A percentile compares a stretch with the other conserved stretches of the same genome.
phyloP scores from a whole-genome alignment of 35 echinoderm and acorn worm species.

The Acanthaster planci region DNA sequence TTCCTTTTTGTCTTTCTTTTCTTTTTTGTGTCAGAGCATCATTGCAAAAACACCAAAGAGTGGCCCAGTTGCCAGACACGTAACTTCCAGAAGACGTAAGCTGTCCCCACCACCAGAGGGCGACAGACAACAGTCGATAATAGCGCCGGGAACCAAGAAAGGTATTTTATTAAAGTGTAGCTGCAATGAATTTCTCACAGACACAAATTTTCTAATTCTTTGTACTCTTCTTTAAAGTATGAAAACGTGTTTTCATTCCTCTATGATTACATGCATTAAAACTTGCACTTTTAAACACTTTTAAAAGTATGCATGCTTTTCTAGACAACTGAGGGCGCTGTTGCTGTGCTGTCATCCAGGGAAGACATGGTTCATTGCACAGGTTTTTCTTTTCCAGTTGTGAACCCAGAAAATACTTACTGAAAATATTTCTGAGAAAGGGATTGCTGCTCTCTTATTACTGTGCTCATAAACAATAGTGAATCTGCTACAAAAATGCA shows the following conservation, averaged over 20 bases:
- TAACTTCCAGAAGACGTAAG: constrained; percentile 6
- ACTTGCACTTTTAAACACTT: no score
- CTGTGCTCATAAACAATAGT: no score
- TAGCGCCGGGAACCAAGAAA: constrained; percentile 13
- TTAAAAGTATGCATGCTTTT: no score
- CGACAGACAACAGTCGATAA: neutral
- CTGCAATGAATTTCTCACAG: neutral
- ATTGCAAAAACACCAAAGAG: constrained; percentile 43
- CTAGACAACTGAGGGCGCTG: no score
- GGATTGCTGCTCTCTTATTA: no score
- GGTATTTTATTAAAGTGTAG: neutral
- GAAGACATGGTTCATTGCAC: no score
- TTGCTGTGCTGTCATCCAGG: no score
- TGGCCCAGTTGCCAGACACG: constrained; percentile 39
- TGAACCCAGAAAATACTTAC: no score
- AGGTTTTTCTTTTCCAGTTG: no score
- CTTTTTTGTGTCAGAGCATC: constrained; percentile 30
- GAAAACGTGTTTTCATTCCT: neutral
- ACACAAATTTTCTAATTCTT: neutral
- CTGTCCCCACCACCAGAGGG: constrained; percentile 6
- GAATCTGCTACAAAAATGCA: no score
- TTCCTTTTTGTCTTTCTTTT: neutral
- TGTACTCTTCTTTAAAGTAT: neutral
- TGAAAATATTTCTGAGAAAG: no score
- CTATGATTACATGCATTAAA: no score